Evolutionary conservation across 2,797 vertebrate species (phyloP).

Genomic region (Acrossocheilus fasciatus): DNA sequence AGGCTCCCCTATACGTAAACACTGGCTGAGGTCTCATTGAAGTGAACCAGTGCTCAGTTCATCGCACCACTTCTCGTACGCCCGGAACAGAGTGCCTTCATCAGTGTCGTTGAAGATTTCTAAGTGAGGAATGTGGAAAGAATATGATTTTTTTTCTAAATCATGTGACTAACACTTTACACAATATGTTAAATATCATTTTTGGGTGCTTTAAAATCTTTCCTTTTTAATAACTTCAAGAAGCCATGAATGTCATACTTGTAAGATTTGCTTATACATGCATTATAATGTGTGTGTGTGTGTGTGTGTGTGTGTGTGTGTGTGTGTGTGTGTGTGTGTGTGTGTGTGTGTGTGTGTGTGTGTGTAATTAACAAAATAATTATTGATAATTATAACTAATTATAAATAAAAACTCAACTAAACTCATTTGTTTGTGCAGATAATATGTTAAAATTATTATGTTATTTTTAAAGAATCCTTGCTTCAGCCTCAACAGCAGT

Average conservation of each 20-base stretch:
- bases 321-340: neutral
- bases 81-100: constrained; percentile 75
- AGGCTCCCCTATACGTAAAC: neutral
- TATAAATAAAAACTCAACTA: no score
- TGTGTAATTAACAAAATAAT: neutral
- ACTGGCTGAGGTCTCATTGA: constrained; percentile 35
- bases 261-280: neutral
- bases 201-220: neutral
- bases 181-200: neutral
- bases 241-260: neutral
- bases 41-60: constrained; percentile 66
- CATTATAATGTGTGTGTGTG: neutral
- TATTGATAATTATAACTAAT: no score
- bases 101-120: constrained; percentile 83
- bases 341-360: neutral
- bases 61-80: constrained; percentile 76
- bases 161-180: neutral
- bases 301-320: neutral
- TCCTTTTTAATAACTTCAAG: neutral
- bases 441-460: neutral
- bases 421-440: neutral
- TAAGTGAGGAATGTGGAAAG: constrained; percentile 60
- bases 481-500: neutral
- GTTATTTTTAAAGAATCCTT: no score
- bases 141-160: neutral